phyloP scores from a whole-genome alignment of 2,888 invertebrate species.

The Chloromyia formosa region DNA sequence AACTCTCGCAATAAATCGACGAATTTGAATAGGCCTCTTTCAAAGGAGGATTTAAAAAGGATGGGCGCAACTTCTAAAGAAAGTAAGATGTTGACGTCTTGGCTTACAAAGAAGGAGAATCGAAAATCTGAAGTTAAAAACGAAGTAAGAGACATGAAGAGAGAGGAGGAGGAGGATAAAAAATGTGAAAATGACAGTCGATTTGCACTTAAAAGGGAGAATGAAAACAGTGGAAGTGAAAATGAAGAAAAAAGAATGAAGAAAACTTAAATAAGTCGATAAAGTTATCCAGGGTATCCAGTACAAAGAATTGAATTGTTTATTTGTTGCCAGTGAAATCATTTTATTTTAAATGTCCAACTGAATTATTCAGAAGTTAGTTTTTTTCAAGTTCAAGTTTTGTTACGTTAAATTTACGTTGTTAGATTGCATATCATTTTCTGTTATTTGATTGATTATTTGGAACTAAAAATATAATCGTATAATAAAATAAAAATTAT shows the following conservation, averaged over 20 bases:
- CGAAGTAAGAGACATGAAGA: not conserved
- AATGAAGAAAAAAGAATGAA: not conserved
- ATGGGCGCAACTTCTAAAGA: slow-evolving; percentile 47
- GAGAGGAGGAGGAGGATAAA: not conserved
- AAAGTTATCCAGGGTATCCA: not conserved
- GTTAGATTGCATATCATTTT: no score
- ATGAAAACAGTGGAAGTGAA: not conserved
- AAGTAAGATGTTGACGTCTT: slow-evolving; percentile 56
- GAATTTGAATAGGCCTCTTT: slow-evolving; percentile 68
- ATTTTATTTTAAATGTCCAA: not conserved
- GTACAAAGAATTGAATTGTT: not conserved
- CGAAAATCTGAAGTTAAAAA: not conserved
- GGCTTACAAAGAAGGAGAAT: slow-evolving; percentile 53
- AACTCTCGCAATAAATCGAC: slow-evolving; percentile 74
- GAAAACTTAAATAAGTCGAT: no score
- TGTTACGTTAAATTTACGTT: no score
- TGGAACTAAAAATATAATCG: no score
- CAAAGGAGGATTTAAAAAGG: slow-evolving; percentile 46
- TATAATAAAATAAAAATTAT: no score
- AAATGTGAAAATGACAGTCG: not conserved
- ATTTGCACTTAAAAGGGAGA: not conserved
- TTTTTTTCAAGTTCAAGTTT: no score
- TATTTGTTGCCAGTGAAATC: not conserved
- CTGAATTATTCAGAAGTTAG: no score
- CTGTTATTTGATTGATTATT: no score